A percentile compares a stretch with the other conserved stretches of the same genome.
Conservation (phyloP, 2,797 vertebrate genomes). For the Hydrocynus forskahlii region DNA sequence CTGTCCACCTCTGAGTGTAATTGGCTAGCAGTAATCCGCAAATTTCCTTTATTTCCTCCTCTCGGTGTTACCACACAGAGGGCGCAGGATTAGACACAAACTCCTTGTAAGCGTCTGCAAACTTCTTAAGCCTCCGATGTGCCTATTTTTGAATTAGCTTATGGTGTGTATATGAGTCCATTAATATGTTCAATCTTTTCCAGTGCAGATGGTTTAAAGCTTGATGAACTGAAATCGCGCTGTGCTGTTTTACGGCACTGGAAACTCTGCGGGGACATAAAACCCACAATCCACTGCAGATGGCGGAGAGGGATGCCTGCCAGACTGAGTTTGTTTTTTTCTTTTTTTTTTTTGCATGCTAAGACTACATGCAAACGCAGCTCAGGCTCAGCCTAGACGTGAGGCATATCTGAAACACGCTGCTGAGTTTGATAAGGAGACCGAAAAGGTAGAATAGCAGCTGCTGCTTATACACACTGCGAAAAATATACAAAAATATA, state of each 20-base stretch:
- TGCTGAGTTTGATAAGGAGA: not conserved
- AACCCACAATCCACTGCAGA: slow-evolving; percentile 84
- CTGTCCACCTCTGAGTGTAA: slow-evolving; percentile 21
- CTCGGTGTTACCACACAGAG: slow-evolving; percentile 9
- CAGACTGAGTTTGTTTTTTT: slow-evolving; percentile 62
- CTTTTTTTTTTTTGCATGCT: slow-evolving; percentile 53
- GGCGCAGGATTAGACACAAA: slow-evolving; percentile 51
- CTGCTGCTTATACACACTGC: slow-evolving; percentile 63
- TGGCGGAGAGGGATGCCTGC: slow-evolving; percentile 77
- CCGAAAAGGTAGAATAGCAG: slow-evolving; percentile 58
- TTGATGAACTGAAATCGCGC: slow-evolving; percentile 80
- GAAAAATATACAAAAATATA: not conserved
- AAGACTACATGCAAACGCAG: slow-evolving; percentile 73
- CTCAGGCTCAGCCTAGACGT: slow-evolving; percentile 55
- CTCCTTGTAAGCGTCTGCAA: slow-evolving; percentile 66
- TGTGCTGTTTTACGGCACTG: slow-evolving; percentile 76
- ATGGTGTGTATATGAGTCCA: slow-evolving; percentile 69
- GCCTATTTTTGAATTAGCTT: slow-evolving; percentile 76
- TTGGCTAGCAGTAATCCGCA: slow-evolving; percentile 33
- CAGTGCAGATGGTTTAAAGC: slow-evolving; percentile 80
- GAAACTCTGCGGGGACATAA: slow-evolving; percentile 81
- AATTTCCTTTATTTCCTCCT: slow-evolving; percentile 32
- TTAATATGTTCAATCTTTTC: slow-evolving; percentile 70
- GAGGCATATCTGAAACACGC: slow-evolving; percentile 68
- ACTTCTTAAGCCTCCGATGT: slow-evolving; percentile 68